Evolutionary conservation across 92 coral and sea anemone genomes (phyloP).

Genomic region (Palythoa heliodiscus): DNA sequence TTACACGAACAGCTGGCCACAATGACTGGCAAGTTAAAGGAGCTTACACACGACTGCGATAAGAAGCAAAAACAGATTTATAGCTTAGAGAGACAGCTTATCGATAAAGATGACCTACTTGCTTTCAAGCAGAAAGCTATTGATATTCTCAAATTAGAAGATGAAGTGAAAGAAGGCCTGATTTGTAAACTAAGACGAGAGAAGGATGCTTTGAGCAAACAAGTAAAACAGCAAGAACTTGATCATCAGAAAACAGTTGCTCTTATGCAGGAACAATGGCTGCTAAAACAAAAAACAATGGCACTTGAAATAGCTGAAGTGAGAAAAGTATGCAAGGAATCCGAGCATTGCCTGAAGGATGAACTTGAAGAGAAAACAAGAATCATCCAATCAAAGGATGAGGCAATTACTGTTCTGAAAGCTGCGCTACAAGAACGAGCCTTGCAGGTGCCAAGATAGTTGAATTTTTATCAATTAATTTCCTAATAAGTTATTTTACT

Average conservation of each 20-base stretch:
- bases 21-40: constrained; percentile 18
- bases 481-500: not conserved
- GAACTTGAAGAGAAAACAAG: constrained; percentile 64
- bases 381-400: constrained; percentile 63
- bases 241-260: constrained; percentile 51
- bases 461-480: not conserved
- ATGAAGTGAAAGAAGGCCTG: constrained; percentile 38
- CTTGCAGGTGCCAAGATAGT: constrained; percentile 37
- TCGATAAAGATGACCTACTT: constrained; percentile 29
- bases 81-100: constrained; percentile 28
- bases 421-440: constrained; percentile 58
- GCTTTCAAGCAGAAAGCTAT: constrained; percentile 45
- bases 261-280: constrained; percentile 48
- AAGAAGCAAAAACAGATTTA: constrained; percentile 36
- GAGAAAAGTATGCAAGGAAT: constrained; percentile 51
- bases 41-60: constrained; percentile 54
- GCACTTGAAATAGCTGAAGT: constrained; percentile 36
- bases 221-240: constrained; percentile 46
- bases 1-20: constrained; percentile 54
- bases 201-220: constrained; percentile 1
- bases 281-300: constrained; percentile 34
- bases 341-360: constrained; percentile 52
- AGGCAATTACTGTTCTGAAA: constrained; percentile 58
- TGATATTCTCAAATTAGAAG: constrained; percentile 38
- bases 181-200: constrained; percentile 23